These are phyloP conservation scores for Argentina silus DNA, from an alignment of 2,797 vertebrate genomes.

Conservation along the genomic window DNA sequence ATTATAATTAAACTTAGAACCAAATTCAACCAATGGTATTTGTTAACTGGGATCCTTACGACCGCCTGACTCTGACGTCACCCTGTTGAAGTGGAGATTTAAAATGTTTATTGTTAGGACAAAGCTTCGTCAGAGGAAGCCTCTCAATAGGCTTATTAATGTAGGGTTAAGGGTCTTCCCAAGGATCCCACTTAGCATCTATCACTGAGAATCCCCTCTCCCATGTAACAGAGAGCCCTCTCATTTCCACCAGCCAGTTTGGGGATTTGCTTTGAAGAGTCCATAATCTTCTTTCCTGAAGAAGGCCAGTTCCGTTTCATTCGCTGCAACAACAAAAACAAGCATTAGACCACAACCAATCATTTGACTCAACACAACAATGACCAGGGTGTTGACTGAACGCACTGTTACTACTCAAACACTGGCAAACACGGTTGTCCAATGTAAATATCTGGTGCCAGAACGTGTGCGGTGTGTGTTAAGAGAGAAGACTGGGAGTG, in stretches of 20 bases:
- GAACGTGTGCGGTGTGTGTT: neutral
- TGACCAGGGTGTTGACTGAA: neutral
- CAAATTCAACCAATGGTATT: too few relatives aligned
- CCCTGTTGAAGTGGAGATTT: too few relatives aligned
- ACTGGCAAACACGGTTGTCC: neutral
- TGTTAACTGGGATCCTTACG: too few relatives aligned
- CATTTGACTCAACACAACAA: neutral
- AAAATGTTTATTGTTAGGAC: too few relatives aligned
- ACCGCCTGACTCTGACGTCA: too few relatives aligned
- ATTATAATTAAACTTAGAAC: too few relatives aligned
- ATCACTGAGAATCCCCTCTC: neutral
- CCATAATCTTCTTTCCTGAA: constrained; percentile 83
- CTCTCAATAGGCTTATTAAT: neutral
- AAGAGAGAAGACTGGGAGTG: neutral
- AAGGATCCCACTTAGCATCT: neutral
- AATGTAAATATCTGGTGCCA: too few relatives aligned
- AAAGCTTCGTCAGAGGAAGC: too few relatives aligned
- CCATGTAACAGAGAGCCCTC: neutral
- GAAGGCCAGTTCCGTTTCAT: constrained; percentile 83
- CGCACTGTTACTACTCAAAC: neutral
- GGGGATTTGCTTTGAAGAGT: constrained; percentile 79
- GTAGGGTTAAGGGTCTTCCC: neutral
- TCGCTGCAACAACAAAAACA: constrained; percentile 54
- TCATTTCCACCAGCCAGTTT: neutral
- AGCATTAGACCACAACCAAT: neutral